These are phyloP conservation scores for Sphenodon punctatus DNA, from an alignment of 2,797 vertebrate species.

Conservation along the genomic window DNA sequence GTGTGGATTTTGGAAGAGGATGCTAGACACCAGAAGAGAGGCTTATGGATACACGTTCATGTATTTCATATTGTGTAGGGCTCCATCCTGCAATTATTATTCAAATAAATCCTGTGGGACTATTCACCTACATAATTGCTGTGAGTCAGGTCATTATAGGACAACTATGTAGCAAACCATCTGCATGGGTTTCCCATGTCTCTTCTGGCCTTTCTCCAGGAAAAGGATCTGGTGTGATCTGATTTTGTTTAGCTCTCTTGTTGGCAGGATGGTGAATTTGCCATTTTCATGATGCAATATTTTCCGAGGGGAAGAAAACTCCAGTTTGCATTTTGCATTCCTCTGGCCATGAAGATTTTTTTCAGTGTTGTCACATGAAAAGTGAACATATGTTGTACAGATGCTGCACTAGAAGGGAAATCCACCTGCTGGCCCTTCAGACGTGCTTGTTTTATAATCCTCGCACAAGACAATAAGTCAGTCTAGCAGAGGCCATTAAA, in stretches of 20 bases:
- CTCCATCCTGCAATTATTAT: not conserved
- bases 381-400: slow-evolving; percentile 25
- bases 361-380: not conserved
- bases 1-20: not conserved
- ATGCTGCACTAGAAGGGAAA: slow-evolving; percentile 33
- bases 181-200: not conserved
- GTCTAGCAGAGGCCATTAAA: not conserved
- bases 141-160: not conserved
- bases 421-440: not conserved
- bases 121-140: not conserved
- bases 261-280: slow-evolving; percentile 8
- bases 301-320: slow-evolving; percentile 47
- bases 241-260: not conserved
- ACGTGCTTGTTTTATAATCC: slow-evolving; percentile 23
- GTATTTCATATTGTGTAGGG: not conserved
- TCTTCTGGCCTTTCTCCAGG: not conserved
- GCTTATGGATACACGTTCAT: not conserved
- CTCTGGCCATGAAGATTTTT: slow-evolving; percentile 18
- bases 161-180: not conserved
- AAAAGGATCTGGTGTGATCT: not conserved
- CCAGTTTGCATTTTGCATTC: slow-evolving; percentile 27
- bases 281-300: slow-evolving; percentile 40
- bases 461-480: slow-evolving; percentile 20
- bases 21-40: not conserved
- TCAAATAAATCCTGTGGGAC: not conserved